Conservation (phyloP, 2,797 vertebrate genomes). For the Pteronotus mesoamericanus region DNA sequence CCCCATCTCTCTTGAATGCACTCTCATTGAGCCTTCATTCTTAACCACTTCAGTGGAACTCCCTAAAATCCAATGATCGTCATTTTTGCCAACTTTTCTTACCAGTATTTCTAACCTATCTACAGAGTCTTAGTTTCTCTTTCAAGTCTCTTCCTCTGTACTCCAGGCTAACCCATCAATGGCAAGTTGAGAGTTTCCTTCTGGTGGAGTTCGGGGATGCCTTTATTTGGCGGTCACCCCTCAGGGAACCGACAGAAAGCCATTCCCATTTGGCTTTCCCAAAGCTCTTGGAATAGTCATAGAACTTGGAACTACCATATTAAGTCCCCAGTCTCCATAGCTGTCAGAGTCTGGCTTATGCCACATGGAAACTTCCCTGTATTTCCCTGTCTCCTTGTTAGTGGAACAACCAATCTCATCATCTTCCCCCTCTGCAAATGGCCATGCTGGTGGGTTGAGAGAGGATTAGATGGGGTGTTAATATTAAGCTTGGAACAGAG, state of each 20-base stretch:
- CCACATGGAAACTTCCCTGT: neutral
- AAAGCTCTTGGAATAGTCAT: neutral
- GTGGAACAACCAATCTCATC: neutral
- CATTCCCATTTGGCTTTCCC: neutral
- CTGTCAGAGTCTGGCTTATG: neutral
- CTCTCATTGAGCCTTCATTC: neutral
- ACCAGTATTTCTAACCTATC: neutral
- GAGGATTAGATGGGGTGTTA: neutral
- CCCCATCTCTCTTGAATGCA: neutral
- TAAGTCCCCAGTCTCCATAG: neutral
- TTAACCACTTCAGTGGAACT: neutral
- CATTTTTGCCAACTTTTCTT: neutral
- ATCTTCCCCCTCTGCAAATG: neutral
- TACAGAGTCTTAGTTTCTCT: neutral
- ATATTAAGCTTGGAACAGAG: slow-evolving; percentile 15
- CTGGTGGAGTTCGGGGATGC: neutral
- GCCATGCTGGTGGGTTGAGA: neutral
- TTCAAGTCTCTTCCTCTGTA: neutral
- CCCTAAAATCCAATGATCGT: neutral
- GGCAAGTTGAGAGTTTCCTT: neutral
- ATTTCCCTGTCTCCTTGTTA: neutral
- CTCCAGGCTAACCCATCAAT: neutral
- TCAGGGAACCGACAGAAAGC: neutral
- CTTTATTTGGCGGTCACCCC: neutral
- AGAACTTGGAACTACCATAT: neutral